Evolutionary conservation across 2,888 invertebrate species (phyloP).

Genomic region (Omphaloscelis lunosa): DNA sequence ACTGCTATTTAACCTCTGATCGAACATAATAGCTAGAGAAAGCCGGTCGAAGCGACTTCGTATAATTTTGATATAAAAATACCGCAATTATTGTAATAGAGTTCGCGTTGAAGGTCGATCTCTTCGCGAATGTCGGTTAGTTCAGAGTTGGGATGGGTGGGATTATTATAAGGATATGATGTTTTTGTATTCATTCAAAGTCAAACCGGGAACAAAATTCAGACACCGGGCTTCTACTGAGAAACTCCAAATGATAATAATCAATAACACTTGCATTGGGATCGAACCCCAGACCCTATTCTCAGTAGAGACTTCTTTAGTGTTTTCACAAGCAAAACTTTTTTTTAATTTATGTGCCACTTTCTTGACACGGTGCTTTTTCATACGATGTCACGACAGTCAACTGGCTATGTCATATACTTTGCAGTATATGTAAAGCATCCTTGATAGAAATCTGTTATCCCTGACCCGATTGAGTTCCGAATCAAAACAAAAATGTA

Average conservation of each 20-base stretch:
- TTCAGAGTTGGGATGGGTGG: not conserved
- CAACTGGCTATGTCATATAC: not conserved
- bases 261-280: not conserved
- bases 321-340: too few relatives aligned
- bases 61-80: slow-evolving; percentile 50
- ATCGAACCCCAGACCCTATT: not conserved
- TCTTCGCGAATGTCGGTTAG: slow-evolving; percentile 1
- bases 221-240: not conserved
- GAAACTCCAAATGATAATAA: not conserved
- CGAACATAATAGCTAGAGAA: slow-evolving; percentile 53
- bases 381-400: not conserved
- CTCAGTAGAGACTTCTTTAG: not conserved
- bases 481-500: too few relatives aligned
- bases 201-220: not conserved
- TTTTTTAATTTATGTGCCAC: too few relatives aligned
- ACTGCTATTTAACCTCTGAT: slow-evolving; percentile 39
- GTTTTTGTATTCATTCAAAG: not conserved
- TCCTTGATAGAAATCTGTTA: not conserved
- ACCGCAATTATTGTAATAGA: slow-evolving; percentile 39
- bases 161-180: not conserved
- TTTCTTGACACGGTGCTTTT: too few relatives aligned
- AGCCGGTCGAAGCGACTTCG: slow-evolving; percentile 57
- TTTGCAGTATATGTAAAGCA: not conserved
- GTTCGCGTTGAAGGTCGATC: slow-evolving; percentile 41
- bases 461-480: too few relatives aligned